phyloP scores from a whole-genome alignment of 2,797 vertebrate genomes.

The Ctenopoma kingsleyae region DNA sequence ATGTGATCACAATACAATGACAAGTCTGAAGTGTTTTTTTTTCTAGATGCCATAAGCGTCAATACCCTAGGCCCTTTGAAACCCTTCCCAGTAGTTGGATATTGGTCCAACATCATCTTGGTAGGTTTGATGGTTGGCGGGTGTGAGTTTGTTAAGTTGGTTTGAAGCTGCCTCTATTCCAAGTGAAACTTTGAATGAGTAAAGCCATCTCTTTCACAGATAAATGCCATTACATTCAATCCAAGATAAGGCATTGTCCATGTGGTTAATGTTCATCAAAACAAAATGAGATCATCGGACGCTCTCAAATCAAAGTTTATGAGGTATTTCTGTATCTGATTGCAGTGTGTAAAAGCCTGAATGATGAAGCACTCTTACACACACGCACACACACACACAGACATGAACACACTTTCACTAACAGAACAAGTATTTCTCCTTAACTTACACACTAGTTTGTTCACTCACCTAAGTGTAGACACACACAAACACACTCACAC shows the following conservation, averaged over 20 bases:
- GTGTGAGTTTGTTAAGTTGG: conserved; percentile 84
- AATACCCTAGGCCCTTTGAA: conserved; percentile 80
- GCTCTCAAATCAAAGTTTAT: conserved; percentile 85
- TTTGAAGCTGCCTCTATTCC: conserved; percentile 89
- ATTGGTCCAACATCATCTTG: conserved; percentile 75
- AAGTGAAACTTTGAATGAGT: conserved; percentile 85
- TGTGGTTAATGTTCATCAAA: conserved; percentile 90
- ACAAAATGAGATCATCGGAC: conserved; percentile 78
- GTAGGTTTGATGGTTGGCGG: conserved; percentile 83
- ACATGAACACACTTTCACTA: not conserved
- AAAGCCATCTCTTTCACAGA: conserved; percentile 89
- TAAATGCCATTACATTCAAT: conserved; percentile 96
- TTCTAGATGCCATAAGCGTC: conserved; percentile 75
- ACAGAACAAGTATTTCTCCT: conserved; percentile 13
- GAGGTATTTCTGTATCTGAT: conserved; percentile 90
- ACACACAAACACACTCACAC: not conserved
- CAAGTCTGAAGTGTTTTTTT: conserved; percentile 90
- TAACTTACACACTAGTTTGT: not conserved
- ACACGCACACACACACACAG: conserved; percentile 14
- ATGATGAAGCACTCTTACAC: conserved; percentile 64
- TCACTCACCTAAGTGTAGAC: conserved; percentile 9
- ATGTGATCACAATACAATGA: conserved; percentile 97
- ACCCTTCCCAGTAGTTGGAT: conserved; percentile 79
- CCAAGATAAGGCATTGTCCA: conserved; percentile 99
- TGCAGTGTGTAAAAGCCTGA: conserved; percentile 79